These are phyloP conservation scores for Megalopta genalis DNA, from an alignment of 1,140 invertebrate species.

Conservation along the genomic window DNA sequence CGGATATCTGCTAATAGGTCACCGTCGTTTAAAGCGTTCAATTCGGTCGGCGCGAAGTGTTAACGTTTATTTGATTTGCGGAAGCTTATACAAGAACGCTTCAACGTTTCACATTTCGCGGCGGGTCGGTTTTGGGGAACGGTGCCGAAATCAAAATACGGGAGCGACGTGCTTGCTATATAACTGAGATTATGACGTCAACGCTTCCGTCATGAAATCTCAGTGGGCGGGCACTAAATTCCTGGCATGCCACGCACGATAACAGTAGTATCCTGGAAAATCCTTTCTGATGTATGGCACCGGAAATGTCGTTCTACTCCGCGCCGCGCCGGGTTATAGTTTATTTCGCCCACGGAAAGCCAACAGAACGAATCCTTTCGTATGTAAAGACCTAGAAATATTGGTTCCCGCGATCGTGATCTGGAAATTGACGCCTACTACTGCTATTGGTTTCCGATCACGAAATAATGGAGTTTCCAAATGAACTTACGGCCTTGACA, in stretches of 20 bases:
- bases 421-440: neutral
- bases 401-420: neutral
- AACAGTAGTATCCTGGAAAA: constrained; percentile 3
- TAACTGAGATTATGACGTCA: constrained; percentile 17
- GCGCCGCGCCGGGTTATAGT: too few relatives aligned
- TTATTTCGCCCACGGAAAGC: neutral
- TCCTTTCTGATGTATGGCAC: neutral
- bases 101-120: neutral
- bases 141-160: neutral
- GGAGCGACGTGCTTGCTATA: neutral
- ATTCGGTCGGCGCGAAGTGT: neutral
- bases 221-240: constrained; percentile 17
- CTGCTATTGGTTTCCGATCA: constrained; percentile 13
- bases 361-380: neutral
- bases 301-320: neutral
- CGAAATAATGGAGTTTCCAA: constrained; percentile 5
- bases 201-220: constrained; percentile 15
- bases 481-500: neutral
- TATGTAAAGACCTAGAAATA: constrained; percentile 7
- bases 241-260: neutral
- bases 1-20: too few relatives aligned
- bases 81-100: neutral
- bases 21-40: neutral
- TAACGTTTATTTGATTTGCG: too few relatives aligned
- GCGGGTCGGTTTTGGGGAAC: neutral